Percentiles rank a stretch among this genome's conserved stretches.
phyloP scores from a whole-genome alignment of 2,888 invertebrate genomes.

The Amiota minor region DNA sequence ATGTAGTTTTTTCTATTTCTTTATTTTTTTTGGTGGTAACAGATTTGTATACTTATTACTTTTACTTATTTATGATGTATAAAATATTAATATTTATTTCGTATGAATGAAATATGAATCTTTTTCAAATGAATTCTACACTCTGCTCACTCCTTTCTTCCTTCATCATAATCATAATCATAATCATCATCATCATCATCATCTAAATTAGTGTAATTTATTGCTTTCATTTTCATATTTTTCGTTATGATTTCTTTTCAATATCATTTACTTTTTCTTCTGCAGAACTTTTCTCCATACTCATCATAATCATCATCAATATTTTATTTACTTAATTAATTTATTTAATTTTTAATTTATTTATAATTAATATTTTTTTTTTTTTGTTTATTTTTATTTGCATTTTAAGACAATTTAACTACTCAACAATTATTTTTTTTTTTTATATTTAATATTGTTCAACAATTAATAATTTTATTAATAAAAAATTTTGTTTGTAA shows the following conservation, averaged over 20 bases:
- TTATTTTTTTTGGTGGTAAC: conserved; percentile 35
- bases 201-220: conserved; percentile 42
- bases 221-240: conserved; percentile 63
- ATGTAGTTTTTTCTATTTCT: conserved; percentile 43
- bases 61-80: conserved; percentile 9
- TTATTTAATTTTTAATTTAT: conserved; percentile 61
- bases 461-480: conserved; percentile 48
- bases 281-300: not conserved
- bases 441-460: conserved; percentile 54
- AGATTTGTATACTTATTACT: conserved; percentile 3
- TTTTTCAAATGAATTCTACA: conserved; percentile 2
- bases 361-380: conserved; percentile 48
- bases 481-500: conserved; percentile 32
- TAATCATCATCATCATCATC: too few relatives aligned
- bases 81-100: conserved; percentile 20
- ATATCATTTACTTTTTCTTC: not conserved
- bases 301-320: not conserved
- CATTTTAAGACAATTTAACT: conserved; percentile 43
- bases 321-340: conserved; percentile 37
- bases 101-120: conserved; percentile 2
- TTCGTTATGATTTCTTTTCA: conserved; percentile 26
- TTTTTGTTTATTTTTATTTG: conserved; percentile 1
- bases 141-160: not conserved
- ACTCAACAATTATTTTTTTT: conserved; percentile 59
- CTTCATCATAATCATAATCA: too few relatives aligned